Percentiles rank a stretch among this genome's conserved stretches.
These are phyloP conservation scores for Eidolon dupreanum DNA, from an alignment of 2,797 vertebrate species.

Conservation along the genomic window DNA sequence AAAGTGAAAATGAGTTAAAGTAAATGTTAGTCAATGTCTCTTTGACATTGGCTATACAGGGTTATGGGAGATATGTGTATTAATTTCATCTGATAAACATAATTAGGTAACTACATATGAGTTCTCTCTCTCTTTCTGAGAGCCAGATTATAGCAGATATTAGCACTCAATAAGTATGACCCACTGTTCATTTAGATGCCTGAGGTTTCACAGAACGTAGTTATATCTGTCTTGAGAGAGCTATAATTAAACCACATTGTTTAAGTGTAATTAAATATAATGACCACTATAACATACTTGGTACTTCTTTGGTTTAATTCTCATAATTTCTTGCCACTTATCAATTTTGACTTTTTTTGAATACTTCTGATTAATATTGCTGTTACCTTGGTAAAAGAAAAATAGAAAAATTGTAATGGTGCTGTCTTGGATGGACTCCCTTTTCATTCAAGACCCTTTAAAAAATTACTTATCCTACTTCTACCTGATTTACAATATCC, in stretches of 20 bases:
- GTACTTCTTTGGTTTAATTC: neutral
- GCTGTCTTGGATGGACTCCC: neutral
- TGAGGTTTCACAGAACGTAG: neutral
- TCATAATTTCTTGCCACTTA: neutral
- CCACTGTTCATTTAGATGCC: neutral
- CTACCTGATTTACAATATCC: neutral
- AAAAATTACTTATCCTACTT: neutral
- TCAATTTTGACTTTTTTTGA: neutral
- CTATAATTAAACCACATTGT: constrained; percentile 8
- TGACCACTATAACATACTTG: neutral
- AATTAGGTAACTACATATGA: constrained; percentile 4
- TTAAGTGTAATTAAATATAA: constrained; percentile 49
- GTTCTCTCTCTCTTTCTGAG: neutral
- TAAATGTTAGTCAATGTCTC: neutral
- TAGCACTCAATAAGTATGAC: neutral
- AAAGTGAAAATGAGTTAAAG: neutral
- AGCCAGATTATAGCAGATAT: neutral
- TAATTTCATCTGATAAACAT: neutral
- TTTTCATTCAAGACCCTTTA: neutral
- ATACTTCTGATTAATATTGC: neutral
- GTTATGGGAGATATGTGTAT: neutral
- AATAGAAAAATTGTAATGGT: neutral
- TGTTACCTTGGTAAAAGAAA: neutral
- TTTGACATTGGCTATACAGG: neutral
- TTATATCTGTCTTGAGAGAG: neutral